A percentile compares a stretch with the other conserved stretches of the same genome.
phyloP scores from a whole-genome alignment of 2,113 vertebrate species.

The Eudorcas thomsonii region DNA sequence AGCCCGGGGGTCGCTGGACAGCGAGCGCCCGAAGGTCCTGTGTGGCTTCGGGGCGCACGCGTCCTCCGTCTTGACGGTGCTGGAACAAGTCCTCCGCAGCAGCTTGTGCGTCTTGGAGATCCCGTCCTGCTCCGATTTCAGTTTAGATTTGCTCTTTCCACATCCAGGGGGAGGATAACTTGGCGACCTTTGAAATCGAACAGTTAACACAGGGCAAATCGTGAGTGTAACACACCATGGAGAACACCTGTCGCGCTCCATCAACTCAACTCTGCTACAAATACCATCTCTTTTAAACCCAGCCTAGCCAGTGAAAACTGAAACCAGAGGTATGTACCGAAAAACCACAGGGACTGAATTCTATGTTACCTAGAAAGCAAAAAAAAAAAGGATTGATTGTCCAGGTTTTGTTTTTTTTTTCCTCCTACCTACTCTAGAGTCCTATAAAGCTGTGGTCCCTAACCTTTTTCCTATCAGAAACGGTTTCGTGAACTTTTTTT shows the following conservation, averaged over 20 bases:
- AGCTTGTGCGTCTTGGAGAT: slow-evolving; percentile 91
- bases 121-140: slow-evolving; percentile 89
- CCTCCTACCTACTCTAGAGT: background rate
- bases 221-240: fast-evolving
- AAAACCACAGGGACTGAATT: background rate
- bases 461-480: background rate
- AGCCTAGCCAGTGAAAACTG: background rate
- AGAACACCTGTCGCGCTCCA: fast-evolving
- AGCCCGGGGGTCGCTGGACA: slow-evolving; percentile 86
- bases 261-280: background rate
- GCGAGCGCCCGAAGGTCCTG: slow-evolving; percentile 86
- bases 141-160: slow-evolving; percentile 90
- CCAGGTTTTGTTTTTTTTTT: background rate
- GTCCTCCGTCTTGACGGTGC: slow-evolving; percentile 87
- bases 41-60: slow-evolving; percentile 84
- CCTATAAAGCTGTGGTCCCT: background rate
- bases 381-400: background rate
- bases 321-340: background rate
- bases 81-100: slow-evolving; percentile 88
- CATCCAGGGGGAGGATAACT: slow-evolving; percentile 93
- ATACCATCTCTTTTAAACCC: too few species aligned
- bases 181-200: slow-evolving; percentile 26
- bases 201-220: background rate
- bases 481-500: background rate
- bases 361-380: background rate